Conservation (phyloP, 2,113 vertebrate genomes). For the Proterorhinus semilunaris region DNA sequence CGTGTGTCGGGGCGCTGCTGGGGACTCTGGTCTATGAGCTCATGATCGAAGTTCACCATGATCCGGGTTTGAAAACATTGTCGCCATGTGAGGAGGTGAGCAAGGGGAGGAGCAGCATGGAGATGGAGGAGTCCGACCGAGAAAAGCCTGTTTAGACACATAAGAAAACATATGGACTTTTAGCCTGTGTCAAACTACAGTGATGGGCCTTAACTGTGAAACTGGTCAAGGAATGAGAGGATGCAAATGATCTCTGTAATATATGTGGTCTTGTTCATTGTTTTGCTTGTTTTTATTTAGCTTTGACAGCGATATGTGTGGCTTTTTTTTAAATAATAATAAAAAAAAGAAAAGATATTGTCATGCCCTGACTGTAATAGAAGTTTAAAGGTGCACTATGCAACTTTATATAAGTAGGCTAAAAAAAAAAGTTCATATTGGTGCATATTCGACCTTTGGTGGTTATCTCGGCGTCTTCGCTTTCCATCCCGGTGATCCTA, state of each 20-base stretch:
- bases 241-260: neutral
- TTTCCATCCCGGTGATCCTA: too few relatives aligned
- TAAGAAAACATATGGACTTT: neutral
- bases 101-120: constrained; percentile 23
- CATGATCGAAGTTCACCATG: constrained; percentile 79
- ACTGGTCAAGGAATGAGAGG: neutral
- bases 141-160: constrained; percentile 14
- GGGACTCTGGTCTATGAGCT: constrained; percentile 76
- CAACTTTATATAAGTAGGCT: too few relatives aligned
- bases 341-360: too few relatives aligned
- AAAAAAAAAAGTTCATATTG: too few relatives aligned
- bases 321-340: too few relatives aligned
- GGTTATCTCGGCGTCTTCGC: too few relatives aligned
- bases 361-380: too few relatives aligned
- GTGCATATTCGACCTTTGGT: too few relatives aligned
- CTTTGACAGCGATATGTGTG: too few relatives aligned
- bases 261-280: neutral
- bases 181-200: neutral
- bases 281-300: neutral
- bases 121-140: constrained; percentile 53
- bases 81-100: constrained; percentile 16
- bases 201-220: neutral
- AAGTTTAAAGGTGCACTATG: too few relatives aligned
- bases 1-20: constrained; percentile 69
- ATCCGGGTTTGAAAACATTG: constrained; percentile 18